Evolutionary conservation across 2,888 invertebrate genomes (phyloP), one percentile per base, ranked within the genome.

Genomic region (Mesorhabditis belari): DNA sequence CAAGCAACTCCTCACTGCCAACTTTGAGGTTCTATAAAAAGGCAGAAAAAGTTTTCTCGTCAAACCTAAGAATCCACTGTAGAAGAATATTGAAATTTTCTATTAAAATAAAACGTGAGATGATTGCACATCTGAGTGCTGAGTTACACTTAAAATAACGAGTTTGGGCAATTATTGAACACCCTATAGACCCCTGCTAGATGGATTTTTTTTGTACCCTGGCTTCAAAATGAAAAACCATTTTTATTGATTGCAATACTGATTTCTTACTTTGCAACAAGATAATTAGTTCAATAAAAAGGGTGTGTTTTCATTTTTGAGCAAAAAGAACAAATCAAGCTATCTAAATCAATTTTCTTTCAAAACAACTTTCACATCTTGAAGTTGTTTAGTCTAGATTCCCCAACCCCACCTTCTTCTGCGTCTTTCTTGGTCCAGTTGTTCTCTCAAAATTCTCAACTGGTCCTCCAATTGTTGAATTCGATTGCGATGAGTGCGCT

Each of bases 401-500:
- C 5, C 5, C 25, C 5, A 6, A 19, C 27, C 27, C 19, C 29
- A 66, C 66, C 66, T 63, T 55, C 69, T 58, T 5, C 78, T 66
- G 21, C 77, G 63, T 27, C 78, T 66, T 64, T 79, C 79, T 3
- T 67, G 69, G 28, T 79, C 79, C 49, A 79, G 66, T 57, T 79
- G 77, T 23, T 79, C 79, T 35, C 79, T 65, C 53, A 80, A 67
- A 52, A 75, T 71, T 9, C 60, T 63, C 21, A 80, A 67, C 60
- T 80, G 79, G 44, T 74, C 71, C 58, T 79, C 79, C 9, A 80
- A 66, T 58, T 79, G 79, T 57, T 74, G 71, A 60, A 79, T 77
- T 26, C 77, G 70, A 28, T 77, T 75, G 57, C 70, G 67, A 64
- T 74, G 75, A 12, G 72, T 74, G 5, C 77, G 66, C 63, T 79